phyloP scores from a whole-genome alignment of 2,113 vertebrate genomes.

The Corydoras sp. region DNA sequence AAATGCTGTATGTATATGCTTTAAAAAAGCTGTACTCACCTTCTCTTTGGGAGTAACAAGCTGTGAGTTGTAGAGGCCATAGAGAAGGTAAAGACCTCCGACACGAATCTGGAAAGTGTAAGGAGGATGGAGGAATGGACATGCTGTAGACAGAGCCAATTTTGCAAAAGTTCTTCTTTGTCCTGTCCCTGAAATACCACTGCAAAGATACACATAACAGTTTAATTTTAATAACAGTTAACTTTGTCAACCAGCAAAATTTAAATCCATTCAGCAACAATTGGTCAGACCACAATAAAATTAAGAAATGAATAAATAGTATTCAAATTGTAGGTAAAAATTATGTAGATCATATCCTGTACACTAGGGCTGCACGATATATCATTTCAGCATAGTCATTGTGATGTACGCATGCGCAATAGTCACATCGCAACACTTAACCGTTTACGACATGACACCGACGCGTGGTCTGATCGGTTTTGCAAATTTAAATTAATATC shows the following conservation, averaged over 20 bases:
- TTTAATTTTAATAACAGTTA: neutral
- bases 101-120: conserved; percentile 90
- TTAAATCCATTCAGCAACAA: neutral
- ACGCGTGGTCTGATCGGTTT: too few species aligned
- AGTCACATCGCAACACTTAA: too few species aligned
- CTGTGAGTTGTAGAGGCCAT: conserved; percentile 77
- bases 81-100: conserved; percentile 85
- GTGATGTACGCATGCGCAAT: too few species aligned
- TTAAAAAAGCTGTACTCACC: conserved; percentile 61
- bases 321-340: too few species aligned
- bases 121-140: conserved; percentile 76
- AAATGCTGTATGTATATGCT: neutral
- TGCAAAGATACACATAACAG: conserved; percentile 45
- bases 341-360: too few species aligned
- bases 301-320: too few species aligned
- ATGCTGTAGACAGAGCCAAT: conserved; percentile 67
- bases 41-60: conserved; percentile 73
- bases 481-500: too few species aligned
- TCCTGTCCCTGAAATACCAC: conserved; percentile 65
- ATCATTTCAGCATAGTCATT: too few species aligned
- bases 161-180: conserved; percentile 73
- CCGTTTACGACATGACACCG: too few species aligned
- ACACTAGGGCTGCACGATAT: too few species aligned
- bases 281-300: neutral
- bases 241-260: too few species aligned